Percentiles rank a stretch among this genome's conserved stretches.
Conservation (phyloP, 2,113 vertebrate species). For the Dinomys branickii region DNA sequence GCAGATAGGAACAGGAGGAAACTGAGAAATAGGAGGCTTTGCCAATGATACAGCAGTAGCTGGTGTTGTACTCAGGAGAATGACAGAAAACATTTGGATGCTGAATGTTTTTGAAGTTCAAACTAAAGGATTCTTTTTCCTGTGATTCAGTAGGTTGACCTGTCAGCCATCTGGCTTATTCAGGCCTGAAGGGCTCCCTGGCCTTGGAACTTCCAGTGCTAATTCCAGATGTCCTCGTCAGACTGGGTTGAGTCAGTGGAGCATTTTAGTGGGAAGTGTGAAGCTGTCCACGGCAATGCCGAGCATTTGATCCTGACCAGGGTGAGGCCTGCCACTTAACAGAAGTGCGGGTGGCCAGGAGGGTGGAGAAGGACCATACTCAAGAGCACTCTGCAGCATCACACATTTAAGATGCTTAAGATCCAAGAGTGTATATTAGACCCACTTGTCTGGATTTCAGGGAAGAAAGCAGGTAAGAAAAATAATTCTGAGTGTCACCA, state of each 20-base stretch:
- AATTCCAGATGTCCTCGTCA: not conserved
- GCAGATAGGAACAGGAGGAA: not conserved
- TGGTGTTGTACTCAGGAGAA: not conserved
- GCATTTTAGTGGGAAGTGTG: not conserved
- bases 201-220: no score
- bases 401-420: not conserved
- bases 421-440: accelerated
- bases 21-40: no score
- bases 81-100: not conserved
- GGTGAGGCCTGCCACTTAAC: not conserved
- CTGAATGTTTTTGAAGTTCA: not conserved
- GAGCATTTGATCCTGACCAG: not conserved
- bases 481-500: not conserved
- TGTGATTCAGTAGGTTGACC: not conserved
- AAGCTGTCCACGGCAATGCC: not conserved
- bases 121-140: not conserved
- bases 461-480: not conserved
- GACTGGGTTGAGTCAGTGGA: not conserved
- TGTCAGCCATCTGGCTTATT: not conserved
- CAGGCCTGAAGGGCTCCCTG: no score
- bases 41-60: not conserved
- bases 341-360: not conserved
- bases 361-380: not conserved
- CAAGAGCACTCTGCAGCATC: not conserved
- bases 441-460: not conserved